Evolutionary conservation across 1,140 invertebrate species (phyloP), one percentile per base, ranked within the genome.

Genomic region (Drosophila triauraria): DNA sequence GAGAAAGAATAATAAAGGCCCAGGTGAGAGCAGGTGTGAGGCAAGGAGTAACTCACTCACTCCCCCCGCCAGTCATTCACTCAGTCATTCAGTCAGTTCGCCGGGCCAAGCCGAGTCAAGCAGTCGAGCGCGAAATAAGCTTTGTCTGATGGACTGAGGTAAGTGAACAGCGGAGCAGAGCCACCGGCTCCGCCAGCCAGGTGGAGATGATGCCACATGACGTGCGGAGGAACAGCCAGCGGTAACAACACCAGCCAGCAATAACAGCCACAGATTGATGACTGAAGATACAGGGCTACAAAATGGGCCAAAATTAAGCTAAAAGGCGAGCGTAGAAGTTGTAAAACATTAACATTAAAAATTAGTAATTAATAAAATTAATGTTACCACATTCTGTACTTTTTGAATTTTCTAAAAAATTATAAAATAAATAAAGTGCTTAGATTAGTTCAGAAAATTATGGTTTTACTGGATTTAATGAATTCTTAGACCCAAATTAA

Each of bases 61-160:
- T 32, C 32, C 30, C 27, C 17, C 67, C 44, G 40, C 38, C 69
- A 50, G 12, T 70, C 65, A 50, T 10, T 58, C 54, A 70, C 12
- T 69, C 68, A 53, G 25, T 27, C 58, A 63, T 10, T 42, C 32
- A 67, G 61, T 46, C 47, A 77, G 46, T 53, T 32, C 54, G 59
- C 58, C 46, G 17, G 58, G 27, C 43, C 48, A 60, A 53, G 54
- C 47, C 48, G 58, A 62, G 74, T 72, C 54, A 35, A 57, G 61
- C 78, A 80, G 44, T 77, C 48, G 71, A 75, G 81, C 81, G 81
- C 81, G 81, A 84, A 84, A 84, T 84, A 84, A 84, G 81, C 81
- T 78, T 72, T 80, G 81, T 78, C 81, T 84, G 81, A 80, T 84
- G 81, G 81, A 80, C 81, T 84, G 78, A 84, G 81, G 76, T 80